phyloP scores from a whole-genome alignment of 1,140 invertebrate genomes.

The Melipona quadrifasciata region DNA sequence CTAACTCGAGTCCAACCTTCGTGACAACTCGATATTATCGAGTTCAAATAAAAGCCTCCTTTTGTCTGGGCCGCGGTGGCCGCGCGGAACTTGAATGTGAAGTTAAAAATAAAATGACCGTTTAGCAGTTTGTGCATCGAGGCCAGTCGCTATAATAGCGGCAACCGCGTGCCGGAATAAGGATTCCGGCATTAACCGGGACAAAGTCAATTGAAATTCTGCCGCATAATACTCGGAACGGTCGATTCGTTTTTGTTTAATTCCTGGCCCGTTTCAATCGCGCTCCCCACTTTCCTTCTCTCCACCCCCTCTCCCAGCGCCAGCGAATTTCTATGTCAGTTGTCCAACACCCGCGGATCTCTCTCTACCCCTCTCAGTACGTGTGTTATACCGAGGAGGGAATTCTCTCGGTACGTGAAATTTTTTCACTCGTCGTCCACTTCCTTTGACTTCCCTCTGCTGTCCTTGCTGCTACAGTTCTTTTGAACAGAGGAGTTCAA shows the following conservation, averaged over 20 bases:
- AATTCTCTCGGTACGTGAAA: not conserved
- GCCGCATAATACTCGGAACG: slow-evolving; percentile 34
- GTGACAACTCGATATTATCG: slow-evolving; percentile 56
- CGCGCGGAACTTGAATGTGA: slow-evolving; percentile 42
- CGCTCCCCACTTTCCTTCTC: not conserved
- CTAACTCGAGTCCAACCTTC: slow-evolving; percentile 11
- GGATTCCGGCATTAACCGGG: slow-evolving; percentile 47
- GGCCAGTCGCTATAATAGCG: slow-evolving; percentile 42
- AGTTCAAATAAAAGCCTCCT: slow-evolving; percentile 54
- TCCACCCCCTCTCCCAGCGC: not conserved
- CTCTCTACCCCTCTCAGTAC: not conserved
- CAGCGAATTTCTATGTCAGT: slow-evolving; percentile 35
- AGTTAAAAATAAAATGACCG: slow-evolving; percentile 66
- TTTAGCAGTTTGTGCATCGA: slow-evolving; percentile 55
- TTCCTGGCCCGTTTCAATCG: slow-evolving; percentile 26
- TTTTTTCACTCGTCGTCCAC: not conserved
- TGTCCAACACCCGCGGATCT: not conserved
- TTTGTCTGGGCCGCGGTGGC: slow-evolving; percentile 35
- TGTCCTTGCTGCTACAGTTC: not conserved
- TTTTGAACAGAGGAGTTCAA: no score
- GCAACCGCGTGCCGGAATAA: slow-evolving; percentile 32
- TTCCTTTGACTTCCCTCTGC: not conserved
- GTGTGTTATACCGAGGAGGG: no score
- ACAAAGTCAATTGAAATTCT: slow-evolving; percentile 52
- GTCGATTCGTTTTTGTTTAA: slow-evolving; percentile 47